These are phyloP conservation scores for Ursus arctos DNA, from an alignment of 2,113 vertebrate species.

Conservation along the genomic window DNA sequence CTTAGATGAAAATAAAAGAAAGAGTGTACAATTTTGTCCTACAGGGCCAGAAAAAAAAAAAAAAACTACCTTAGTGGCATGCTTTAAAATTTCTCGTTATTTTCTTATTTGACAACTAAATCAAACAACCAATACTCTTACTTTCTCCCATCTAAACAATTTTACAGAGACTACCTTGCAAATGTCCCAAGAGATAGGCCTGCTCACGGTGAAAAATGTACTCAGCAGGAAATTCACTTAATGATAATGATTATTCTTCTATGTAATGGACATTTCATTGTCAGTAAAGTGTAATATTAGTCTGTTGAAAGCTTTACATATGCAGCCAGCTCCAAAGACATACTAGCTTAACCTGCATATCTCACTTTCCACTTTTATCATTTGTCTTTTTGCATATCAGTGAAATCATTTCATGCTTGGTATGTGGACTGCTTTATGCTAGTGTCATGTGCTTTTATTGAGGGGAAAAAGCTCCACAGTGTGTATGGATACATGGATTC, in stretches of 20 bases:
- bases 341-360: constrained; percentile 37
- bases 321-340: constrained; percentile 54
- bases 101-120: constrained; percentile 74
- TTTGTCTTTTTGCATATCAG: constrained; percentile 48
- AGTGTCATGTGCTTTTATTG: not conserved
- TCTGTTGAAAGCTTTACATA: constrained; percentile 71
- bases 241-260: constrained; percentile 79
- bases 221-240: constrained; percentile 76
- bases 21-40: not conserved
- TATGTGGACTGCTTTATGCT: not conserved
- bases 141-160: constrained; percentile 71
- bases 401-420: not conserved
- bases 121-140: constrained; percentile 46
- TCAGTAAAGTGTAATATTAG: constrained; percentile 76
- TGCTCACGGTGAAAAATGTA: constrained; percentile 52
- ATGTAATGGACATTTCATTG: constrained; percentile 76
- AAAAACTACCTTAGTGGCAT: not conserved
- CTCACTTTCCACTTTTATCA: constrained; percentile 53
- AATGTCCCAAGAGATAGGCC: not conserved
- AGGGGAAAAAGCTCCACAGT: not conserved
- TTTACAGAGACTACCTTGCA: constrained; percentile 57
- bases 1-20: not conserved
- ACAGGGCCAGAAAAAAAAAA: not conserved
- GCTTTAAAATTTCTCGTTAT: constrained; percentile 61
- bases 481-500: not conserved